Evolutionary conservation across 1,140 invertebrate species (phyloP).

Genomic region (Cotesia glomerata): DNA sequence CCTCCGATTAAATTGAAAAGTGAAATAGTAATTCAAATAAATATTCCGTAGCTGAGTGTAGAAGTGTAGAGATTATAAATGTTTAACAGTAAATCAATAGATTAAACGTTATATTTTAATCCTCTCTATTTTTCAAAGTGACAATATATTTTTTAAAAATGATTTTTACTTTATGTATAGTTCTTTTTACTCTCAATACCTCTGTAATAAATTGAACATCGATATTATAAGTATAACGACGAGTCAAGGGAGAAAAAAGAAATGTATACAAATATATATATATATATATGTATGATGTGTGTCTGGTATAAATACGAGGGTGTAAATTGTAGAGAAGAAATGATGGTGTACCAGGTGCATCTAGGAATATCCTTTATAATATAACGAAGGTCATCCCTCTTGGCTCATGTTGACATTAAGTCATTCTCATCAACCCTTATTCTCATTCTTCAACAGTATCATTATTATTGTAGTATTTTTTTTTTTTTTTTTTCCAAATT

Average conservation of each 20-base stretch:
- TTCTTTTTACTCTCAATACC: neutral
- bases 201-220: conserved; percentile 1
- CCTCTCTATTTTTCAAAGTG: too few relatives aligned
- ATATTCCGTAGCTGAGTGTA: too few relatives aligned
- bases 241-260: too few relatives aligned
- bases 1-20: too few relatives aligned
- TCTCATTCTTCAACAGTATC: too few relatives aligned
- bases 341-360: conserved; percentile 58
- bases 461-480: neutral
- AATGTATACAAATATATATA: neutral
- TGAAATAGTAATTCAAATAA: too few relatives aligned
- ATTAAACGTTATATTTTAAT: too few relatives aligned
- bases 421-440: neutral
- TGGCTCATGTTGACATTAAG: conserved; percentile 12
- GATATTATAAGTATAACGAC: neutral
- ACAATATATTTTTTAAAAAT: too few relatives aligned
- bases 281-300: conserved; percentile 39
- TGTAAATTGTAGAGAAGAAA: conserved; percentile 18
- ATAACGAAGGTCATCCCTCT: conserved; percentile 49
- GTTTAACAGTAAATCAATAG: too few relatives aligned
- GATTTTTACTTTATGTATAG: neutral
- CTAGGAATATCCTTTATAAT: conserved; percentile 42
- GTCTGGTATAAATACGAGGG: neutral
- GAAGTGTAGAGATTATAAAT: too few relatives aligned
- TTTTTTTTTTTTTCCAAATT: neutral